Evolutionary conservation across 2,797 vertebrate genomes (phyloP).

Genomic region (Enteromius mattozi): DNA sequence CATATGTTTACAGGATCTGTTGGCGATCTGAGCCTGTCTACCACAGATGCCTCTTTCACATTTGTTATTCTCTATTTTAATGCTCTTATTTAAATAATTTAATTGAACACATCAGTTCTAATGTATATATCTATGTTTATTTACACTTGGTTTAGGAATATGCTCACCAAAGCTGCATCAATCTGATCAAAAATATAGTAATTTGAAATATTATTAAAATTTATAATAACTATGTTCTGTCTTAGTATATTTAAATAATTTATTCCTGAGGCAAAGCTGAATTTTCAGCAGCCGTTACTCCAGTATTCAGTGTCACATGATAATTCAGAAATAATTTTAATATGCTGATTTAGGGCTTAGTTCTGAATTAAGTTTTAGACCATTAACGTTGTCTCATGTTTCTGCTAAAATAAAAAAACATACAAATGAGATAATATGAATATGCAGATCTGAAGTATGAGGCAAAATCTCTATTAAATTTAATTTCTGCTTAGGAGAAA

Average conservation of each 20-base stretch:
- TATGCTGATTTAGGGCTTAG: neutral
- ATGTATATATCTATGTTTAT: neutral
- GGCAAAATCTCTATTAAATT: neutral
- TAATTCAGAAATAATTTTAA: neutral
- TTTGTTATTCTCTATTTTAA: neutral
- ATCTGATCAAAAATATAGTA: neutral
- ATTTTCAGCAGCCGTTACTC: neutral
- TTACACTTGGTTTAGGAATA: neutral
- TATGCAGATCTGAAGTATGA: neutral
- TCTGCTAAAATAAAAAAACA: neutral
- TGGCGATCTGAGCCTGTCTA: conserved; percentile 63
- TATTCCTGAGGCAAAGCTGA: neutral
- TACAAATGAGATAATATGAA: neutral
- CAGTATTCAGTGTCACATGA: neutral
- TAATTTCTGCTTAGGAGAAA: neutral
- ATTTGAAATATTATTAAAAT: neutral
- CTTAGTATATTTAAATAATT: neutral
- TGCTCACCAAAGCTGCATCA: neutral
- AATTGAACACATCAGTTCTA: neutral
- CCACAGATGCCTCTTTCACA: conserved; percentile 65
- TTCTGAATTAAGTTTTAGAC: neutral
- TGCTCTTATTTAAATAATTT: neutral
- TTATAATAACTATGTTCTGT: neutral
- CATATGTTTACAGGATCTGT: conserved; percentile 66
- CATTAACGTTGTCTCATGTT: neutral